Conservation (phyloP, 2,797 vertebrate species). For the Sebastes nivosus region DNA sequence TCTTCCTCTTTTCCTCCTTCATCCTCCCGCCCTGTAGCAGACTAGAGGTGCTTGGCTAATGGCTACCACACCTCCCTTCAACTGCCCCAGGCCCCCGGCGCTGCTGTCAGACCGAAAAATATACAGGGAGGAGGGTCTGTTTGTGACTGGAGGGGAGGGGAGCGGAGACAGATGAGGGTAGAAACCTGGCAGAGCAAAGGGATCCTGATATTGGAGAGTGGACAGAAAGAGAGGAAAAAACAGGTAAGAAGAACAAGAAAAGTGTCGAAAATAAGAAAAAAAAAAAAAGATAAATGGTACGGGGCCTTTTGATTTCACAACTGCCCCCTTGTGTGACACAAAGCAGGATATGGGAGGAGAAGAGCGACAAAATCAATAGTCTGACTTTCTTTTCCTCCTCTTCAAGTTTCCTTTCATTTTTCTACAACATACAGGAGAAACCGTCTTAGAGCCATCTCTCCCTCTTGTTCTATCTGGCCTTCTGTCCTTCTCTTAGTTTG, state of each 20-base stretch:
- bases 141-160: constrained; percentile 47
- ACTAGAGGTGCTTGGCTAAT: constrained; percentile 70
- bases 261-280: background rate
- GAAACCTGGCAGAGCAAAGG: constrained; percentile 45
- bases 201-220: constrained; percentile 33
- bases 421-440: constrained; percentile 4
- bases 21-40: constrained; percentile 75
- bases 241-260: background rate
- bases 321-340: constrained; percentile 62
- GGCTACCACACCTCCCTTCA: constrained; percentile 80
- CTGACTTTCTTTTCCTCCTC: constrained; percentile 46
- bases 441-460: background rate
- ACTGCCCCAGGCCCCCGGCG: constrained; percentile 46
- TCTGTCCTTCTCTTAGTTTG: constrained; percentile 5
- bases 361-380: constrained; percentile 49
- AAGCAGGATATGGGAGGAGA: constrained; percentile 32
- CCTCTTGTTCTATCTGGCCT: constrained; percentile 4
- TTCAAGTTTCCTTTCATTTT: constrained; percentile 34
- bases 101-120: constrained; percentile 67
- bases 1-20: constrained; percentile 47
- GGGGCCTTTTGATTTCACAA: constrained; percentile 56
- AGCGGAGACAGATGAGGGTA: constrained; percentile 52
- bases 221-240: background rate
- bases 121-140: constrained; percentile 42
- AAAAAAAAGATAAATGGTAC: constrained; percentile 15